Conservation (phyloP, 2,888 invertebrate species). For the Helicoverpa assulta region DNA sequence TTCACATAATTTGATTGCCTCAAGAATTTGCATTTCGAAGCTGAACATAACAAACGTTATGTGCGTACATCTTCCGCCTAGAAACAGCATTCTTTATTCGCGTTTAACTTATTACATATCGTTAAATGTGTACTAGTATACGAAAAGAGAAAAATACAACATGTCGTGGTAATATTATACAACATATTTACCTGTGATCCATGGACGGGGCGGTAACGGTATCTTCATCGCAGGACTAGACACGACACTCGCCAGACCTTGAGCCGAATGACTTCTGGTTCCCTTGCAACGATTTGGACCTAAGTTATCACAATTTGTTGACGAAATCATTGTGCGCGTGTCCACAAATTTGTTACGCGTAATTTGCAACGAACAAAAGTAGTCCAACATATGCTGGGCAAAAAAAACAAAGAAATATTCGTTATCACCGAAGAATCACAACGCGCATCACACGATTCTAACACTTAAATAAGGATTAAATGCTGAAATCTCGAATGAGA, state of each 20-base stretch:
- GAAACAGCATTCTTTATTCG: constrained; percentile 10
- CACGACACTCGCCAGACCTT: constrained; percentile 80
- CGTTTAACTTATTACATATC: not conserved
- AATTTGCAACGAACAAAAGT: constrained; percentile 75
- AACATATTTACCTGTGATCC: constrained; percentile 83
- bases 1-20: constrained; percentile 26
- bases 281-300: constrained; percentile 68
- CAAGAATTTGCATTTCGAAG: constrained; percentile 24
- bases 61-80: constrained; percentile 35
- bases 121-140: not conserved
- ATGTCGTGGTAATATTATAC: constrained; percentile 54
- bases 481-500: constrained; percentile 84
- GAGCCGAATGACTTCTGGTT: constrained; percentile 84
- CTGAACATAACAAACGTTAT: constrained; percentile 14
- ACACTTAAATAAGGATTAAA: constrained; percentile 71
- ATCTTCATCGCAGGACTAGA: constrained; percentile 85
- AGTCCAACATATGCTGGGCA: constrained; percentile 82
- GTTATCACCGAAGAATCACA: constrained; percentile 69
- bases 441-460: constrained; percentile 66
- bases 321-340: constrained; percentile 75
- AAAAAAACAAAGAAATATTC: constrained; percentile 77
- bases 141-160: constrained; percentile 23
- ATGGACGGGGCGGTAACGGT: constrained; percentile 87
- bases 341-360: constrained; percentile 62
- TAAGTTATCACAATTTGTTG: constrained; percentile 69